Evolutionary conservation across 2,113 vertebrate genomes (phyloP).

Genomic region (Apeltes quadracus): DNA sequence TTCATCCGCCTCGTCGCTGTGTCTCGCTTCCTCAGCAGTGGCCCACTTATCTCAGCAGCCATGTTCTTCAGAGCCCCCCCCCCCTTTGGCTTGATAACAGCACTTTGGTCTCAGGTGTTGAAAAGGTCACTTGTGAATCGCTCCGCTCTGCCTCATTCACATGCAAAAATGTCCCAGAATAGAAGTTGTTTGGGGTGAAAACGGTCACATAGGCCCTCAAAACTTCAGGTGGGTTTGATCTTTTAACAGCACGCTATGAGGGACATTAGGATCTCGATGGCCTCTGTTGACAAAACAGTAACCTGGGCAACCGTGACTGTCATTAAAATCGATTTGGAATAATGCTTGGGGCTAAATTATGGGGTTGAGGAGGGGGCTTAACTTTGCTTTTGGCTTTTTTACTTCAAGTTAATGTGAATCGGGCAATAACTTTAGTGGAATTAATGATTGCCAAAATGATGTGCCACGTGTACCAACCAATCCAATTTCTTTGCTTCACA

Average conservation of each 20-base stretch:
- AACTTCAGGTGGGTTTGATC: conserved; percentile 27
- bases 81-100: conserved; percentile 48
- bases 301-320: not conserved
- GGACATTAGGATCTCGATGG: conserved; percentile 7
- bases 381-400: not conserved
- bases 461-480: not conserved
- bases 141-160: conserved; percentile 55
- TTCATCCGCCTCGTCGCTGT: conserved; percentile 33
- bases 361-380: not conserved
- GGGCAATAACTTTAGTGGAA: not conserved
- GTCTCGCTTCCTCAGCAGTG: conserved; percentile 39
- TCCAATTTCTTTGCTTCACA: not conserved
- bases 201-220: conserved; percentile 34
- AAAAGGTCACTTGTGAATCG: conserved; percentile 51
- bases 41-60: conserved; percentile 57
- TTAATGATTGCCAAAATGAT: not conserved
- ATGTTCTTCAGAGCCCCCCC: conserved; percentile 49
- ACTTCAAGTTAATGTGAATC: not conserved
- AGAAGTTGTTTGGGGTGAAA: conserved; percentile 56
- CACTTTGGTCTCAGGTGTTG: conserved; percentile 65
- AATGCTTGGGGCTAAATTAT: not conserved
- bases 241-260: conserved; percentile 10
- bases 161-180: conserved; percentile 63
- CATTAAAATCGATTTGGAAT: not conserved
- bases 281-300: conserved; percentile 12